Evolutionary conservation across 2,797 vertebrate species (phyloP), one percentile per base, ranked within the genome.

Genomic region (Typhlichthys eigenmanni): DNA sequence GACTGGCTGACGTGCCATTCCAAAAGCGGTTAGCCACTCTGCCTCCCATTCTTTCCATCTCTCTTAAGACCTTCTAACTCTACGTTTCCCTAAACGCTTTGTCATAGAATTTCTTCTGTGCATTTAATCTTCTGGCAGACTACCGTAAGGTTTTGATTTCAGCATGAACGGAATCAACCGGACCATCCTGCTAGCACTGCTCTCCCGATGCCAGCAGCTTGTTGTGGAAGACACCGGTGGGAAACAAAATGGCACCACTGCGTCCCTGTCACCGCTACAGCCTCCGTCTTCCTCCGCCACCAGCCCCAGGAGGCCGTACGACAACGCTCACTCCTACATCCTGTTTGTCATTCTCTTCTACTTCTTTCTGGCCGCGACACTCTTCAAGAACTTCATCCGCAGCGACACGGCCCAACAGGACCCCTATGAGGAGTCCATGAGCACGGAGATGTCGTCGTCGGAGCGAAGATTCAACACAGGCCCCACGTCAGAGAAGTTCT

Each of bases 311-410:
- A 91, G 90, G 83, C 90, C 92, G 69, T 94, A 95, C 72, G 94
- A 96, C 92, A 96, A 95, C 1, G 92, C 93, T 74, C 94, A 94
- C 88, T 95, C 94, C 84, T 97, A 95, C 84, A 88, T 93, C 84
- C 87, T 95, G 70, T 94, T 97, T 81, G 95, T 98, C 80, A 95
- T 96, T 93, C 82, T 95, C 65, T 95, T 98, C 92, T 96, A 95
- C 84, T 93, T 93, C 78, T 92, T 96, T 82, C 84, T 96, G 69
- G 93, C 93, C 16, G 86, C 93, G 77, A 88, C 93, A 67, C 93
- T 98, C 83, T 95, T 97, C 77, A 94, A 89, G 82, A 95, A 95
- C 89, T 93, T 95, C 60, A 58, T 83, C 29, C 57, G 82, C 78
- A 88, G 92, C 66, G 88, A 87, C 2, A 84, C 94, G 86, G 93